Conservation (phyloP, 2,113 vertebrate species). For the Aptenodytes patagonicus region DNA sequence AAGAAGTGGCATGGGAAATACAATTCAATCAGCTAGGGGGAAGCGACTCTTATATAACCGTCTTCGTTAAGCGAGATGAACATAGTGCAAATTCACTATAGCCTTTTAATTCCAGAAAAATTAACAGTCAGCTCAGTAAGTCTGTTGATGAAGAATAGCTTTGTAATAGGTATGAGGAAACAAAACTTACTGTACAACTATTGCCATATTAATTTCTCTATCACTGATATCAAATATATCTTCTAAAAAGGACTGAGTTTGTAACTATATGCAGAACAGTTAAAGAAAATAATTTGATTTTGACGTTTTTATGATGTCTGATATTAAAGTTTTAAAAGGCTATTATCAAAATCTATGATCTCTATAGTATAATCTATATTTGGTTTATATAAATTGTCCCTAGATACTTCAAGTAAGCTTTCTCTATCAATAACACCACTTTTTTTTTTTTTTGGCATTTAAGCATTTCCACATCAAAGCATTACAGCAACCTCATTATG, state of each 20-base stretch:
- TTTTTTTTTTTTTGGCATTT: neutral
- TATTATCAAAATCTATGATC: neutral
- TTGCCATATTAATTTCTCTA: neutral
- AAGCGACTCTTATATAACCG: slow-evolving; percentile 40
- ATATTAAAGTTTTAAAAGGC: neutral
- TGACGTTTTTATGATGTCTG: neutral
- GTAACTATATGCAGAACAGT: neutral
- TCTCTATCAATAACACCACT: neutral
- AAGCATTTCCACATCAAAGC: slow-evolving; percentile 56
- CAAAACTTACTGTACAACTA: neutral
- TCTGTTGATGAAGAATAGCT: neutral
- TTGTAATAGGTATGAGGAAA: neutral
- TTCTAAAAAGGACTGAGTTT: neutral
- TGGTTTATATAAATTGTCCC: neutral
- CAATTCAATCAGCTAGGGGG: slow-evolving; percentile 19
- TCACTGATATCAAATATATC: neutral
- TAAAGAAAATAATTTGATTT: neutral
- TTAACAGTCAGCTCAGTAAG: neutral
- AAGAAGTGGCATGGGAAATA: slow-evolving; percentile 30
- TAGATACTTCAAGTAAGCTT: neutral
- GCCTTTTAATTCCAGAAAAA: neutral
- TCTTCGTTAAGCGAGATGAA: slow-evolving; percentile 10
- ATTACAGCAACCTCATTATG: slow-evolving; percentile 32
- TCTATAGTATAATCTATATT: neutral
- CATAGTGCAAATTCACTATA: neutral